Conservation (phyloP, 1,140 invertebrate species). For the Drosophila santomea region DNA sequence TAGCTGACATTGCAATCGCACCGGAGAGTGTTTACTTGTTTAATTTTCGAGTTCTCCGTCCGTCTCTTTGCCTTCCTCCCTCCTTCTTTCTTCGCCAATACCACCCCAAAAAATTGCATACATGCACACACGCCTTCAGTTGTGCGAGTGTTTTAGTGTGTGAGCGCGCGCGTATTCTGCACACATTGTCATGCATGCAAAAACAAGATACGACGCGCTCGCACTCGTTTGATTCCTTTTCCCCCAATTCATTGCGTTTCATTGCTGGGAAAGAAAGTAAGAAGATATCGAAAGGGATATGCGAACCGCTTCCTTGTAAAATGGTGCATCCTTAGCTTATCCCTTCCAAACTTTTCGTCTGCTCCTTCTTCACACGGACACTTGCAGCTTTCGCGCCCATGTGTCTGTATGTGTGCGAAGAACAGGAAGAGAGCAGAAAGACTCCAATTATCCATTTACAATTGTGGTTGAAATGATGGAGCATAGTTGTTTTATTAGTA, state of each 20-base stretch:
- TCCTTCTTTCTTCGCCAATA: slow-evolving; percentile 13
- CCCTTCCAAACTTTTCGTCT: slow-evolving; percentile 9
- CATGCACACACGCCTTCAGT: slow-evolving; percentile 26
- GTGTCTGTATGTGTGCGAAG: slow-evolving; percentile 4
- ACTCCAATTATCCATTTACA: slow-evolving; percentile 1
- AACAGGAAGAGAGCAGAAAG: slow-evolving; percentile 6
- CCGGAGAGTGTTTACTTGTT: slow-evolving; percentile 35
- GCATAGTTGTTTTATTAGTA: neutral
- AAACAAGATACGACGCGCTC: slow-evolving; percentile 62
- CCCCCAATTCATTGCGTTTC: slow-evolving; percentile 9
- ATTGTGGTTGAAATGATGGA: slow-evolving; percentile 2
- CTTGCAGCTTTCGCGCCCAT: slow-evolving; percentile 27
- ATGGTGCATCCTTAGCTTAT: slow-evolving; percentile 39
- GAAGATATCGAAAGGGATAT: slow-evolving; percentile 29
- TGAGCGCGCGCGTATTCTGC: slow-evolving; percentile 53
- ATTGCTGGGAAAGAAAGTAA: slow-evolving; percentile 14
- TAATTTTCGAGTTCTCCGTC: slow-evolving; percentile 29
- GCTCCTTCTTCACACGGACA: slow-evolving; percentile 36
- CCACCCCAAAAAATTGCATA: slow-evolving; percentile 63
- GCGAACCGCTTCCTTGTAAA: slow-evolving; percentile 9
- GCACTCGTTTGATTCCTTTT: slow-evolving; percentile 47
- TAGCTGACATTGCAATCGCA: slow-evolving; percentile 35
- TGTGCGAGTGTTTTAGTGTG: slow-evolving; percentile 24
- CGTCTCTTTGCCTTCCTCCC: neutral
- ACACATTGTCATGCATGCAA: slow-evolving; percentile 66